These are phyloP conservation scores for Monopterus albus DNA, from an alignment of 2,113 vertebrate species.

Conservation along the genomic window DNA sequence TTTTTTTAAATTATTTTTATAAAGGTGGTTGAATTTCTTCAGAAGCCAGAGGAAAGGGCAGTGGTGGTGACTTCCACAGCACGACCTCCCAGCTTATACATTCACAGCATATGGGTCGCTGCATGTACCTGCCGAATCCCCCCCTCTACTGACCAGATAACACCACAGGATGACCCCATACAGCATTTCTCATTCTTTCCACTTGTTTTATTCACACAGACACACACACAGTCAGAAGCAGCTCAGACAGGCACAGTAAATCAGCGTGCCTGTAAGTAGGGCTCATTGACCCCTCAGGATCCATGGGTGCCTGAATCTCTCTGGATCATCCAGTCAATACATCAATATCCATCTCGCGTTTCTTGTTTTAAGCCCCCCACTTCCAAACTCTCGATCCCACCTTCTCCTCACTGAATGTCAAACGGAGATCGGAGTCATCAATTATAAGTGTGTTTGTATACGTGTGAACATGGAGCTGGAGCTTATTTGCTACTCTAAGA, in stretches of 20 bases:
- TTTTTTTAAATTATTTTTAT: constrained; percentile 7
- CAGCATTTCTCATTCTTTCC: constrained; percentile 47
- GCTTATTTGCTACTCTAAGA: constrained; percentile 46
- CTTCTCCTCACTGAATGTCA: constrained; percentile 68
- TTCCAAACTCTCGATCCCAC: constrained; percentile 27
- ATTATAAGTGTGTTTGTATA: constrained; percentile 51
- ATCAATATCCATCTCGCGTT: constrained; percentile 76
- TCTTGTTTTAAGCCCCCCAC: constrained; percentile 64
- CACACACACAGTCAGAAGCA: constrained; percentile 38
- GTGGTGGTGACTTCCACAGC: constrained; percentile 46
- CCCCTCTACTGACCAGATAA: constrained; percentile 45
- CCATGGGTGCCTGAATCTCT: constrained; percentile 70
- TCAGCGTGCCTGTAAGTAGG: constrained; percentile 76
- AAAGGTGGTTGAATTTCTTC: constrained; percentile 32
- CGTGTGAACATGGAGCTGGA: constrained; percentile 1
- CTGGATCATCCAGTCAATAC: constrained; percentile 75
- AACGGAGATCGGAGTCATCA: constrained; percentile 72
- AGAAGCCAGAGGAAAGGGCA: constrained; percentile 22
- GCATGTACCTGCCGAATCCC: constrained; percentile 39
- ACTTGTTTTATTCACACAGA: constrained; percentile 50
- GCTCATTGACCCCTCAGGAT: constrained; percentile 75
- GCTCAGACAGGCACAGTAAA: constrained; percentile 70
- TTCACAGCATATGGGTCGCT: constrained; percentile 52
- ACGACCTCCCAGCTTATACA: constrained; percentile 46
- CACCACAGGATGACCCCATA: constrained; percentile 18